Conservation (phyloP, 2,888 invertebrate genomes). For the Eumerus sabulonum region DNA sequence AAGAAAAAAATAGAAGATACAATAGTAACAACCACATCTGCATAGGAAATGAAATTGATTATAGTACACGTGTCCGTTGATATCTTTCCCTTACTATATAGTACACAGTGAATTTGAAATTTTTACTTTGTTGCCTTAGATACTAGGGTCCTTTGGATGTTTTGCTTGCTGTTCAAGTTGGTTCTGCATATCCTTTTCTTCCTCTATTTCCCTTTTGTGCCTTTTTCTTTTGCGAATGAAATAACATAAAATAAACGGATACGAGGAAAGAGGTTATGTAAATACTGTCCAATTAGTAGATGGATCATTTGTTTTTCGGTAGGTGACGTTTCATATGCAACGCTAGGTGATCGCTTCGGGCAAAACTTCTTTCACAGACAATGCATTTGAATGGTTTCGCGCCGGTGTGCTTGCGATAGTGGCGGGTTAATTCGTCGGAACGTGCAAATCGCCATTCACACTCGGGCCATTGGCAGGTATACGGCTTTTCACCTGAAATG, state of each 20-base stretch:
- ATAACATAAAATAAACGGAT: too few relatives aligned
- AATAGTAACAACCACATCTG: slow-evolving; percentile 41
- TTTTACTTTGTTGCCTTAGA: slow-evolving; percentile 22
- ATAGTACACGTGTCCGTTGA: too few relatives aligned
- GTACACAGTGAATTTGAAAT: too few relatives aligned
- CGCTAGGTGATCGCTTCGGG: slow-evolving; percentile 96
- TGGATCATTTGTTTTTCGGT: slow-evolving; percentile 84
- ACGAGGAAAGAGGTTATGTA: too few relatives aligned
- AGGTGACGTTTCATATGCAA: slow-evolving; percentile 98
- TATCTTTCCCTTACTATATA: too few relatives aligned
- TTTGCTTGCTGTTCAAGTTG: slow-evolving; percentile 63
- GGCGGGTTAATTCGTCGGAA: slow-evolving; percentile 96
- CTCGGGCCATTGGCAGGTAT: slow-evolving; percentile 98
- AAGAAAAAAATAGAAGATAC: slow-evolving; percentile 8
- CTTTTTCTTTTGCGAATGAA: slow-evolving; percentile 18
- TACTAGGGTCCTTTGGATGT: slow-evolving; percentile 68
- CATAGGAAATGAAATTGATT: slow-evolving; percentile 15
- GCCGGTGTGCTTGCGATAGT: slow-evolving; percentile 98
- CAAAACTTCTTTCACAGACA: slow-evolving; percentile 96
- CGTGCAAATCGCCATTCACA: slow-evolving; percentile 98
- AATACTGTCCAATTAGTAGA: slow-evolving; percentile 33
- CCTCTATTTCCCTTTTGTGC: slow-evolving; percentile 12
- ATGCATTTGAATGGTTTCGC: slow-evolving; percentile 98
- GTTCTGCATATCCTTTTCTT: too few relatives aligned
- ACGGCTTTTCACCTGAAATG: slow-evolving; percentile 95